phyloP scores from a whole-genome alignment of 92 coral and sea anemone genomes.

The Heteractis magnifica region DNA sequence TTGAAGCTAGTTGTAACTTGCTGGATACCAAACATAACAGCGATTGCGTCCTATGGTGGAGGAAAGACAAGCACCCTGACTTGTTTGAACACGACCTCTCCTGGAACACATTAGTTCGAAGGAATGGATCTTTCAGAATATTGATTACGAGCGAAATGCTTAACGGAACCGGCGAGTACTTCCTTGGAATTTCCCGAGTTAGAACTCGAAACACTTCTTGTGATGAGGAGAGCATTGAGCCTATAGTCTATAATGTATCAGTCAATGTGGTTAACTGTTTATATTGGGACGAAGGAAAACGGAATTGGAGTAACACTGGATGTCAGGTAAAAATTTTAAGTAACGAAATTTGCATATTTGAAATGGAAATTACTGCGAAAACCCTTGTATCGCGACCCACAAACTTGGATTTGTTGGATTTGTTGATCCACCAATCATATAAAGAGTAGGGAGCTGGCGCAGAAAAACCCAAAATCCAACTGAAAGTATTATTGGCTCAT shows the following conservation, averaged over 20 bases:
- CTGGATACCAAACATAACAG: conserved; percentile 6
- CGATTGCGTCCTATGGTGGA: conserved; percentile 20
- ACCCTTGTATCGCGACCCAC: too few relatives aligned
- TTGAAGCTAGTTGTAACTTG: conserved; percentile 42
- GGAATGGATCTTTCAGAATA: conserved; percentile 38
- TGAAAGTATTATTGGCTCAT: too few relatives aligned
- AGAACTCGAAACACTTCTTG: conserved; percentile 31
- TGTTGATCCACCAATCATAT: too few relatives aligned
- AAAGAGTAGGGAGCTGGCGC: too few relatives aligned
- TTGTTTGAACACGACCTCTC: conserved; percentile 24
- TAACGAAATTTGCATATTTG: too few relatives aligned
- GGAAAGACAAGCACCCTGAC: conserved; percentile 34
- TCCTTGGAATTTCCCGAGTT: conserved; percentile 43
- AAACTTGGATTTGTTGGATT: too few relatives aligned
- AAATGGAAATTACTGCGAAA: too few relatives aligned
- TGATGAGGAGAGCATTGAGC: background rate
- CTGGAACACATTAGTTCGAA: conserved; percentile 35
- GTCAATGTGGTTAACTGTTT: conserved; percentile 58
- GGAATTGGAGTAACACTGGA: conserved; percentile 65
- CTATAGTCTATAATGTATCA: conserved; percentile 40
- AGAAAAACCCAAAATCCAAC: too few relatives aligned
- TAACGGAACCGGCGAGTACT: conserved; percentile 37
- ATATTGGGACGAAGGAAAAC: conserved; percentile 62
- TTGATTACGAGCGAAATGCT: conserved; percentile 40
- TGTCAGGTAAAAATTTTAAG: conserved; percentile 60